Percentiles rank a stretch among this genome's conserved stretches.
These are phyloP conservation scores for Heteromyza rotundicornis DNA, from an alignment of 2,888 invertebrate species.

Conservation along the genomic window DNA sequence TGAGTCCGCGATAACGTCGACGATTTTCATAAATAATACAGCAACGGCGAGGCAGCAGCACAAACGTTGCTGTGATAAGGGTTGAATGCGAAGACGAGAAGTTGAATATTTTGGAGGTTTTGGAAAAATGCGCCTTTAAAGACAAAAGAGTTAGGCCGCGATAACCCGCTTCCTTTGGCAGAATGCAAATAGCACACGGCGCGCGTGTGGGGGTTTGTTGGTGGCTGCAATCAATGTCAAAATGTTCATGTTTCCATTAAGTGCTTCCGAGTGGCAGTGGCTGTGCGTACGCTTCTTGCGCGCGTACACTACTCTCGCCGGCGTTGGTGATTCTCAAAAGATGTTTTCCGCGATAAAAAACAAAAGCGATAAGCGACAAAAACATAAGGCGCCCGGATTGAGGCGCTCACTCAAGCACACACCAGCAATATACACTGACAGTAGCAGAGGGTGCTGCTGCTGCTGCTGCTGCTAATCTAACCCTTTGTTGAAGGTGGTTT, in stretches of 20 bases:
- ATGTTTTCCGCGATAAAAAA: conserved; percentile 28
- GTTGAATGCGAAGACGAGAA: conserved; percentile 22
- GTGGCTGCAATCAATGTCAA: conserved; percentile 27
- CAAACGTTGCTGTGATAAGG: conserved; percentile 28
- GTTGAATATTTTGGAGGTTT: conserved; percentile 4
- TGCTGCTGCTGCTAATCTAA: conserved; percentile 7
- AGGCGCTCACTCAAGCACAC: not conserved
- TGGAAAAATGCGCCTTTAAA: not conserved
- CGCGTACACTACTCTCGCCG: not conserved
- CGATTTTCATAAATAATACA: conserved; percentile 59
- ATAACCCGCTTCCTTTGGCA: not conserved
- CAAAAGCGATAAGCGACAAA: conserved; percentile 46
- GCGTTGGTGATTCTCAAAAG: conserved; percentile 20
- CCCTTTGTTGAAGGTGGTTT: conserved; percentile 19
- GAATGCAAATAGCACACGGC: not conserved
- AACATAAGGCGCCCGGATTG: conserved; percentile 37
- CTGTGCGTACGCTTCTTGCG: no score
- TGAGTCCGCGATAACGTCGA: conserved; percentile 55
- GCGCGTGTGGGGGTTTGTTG: not conserved
- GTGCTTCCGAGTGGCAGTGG: conserved; percentile 20
- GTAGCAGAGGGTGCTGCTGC: conserved; percentile 2
- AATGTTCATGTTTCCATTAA: conserved; percentile 28
- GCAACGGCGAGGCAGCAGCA: conserved; percentile 8
- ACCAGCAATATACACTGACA: not conserved
- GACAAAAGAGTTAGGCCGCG: not conserved